These are phyloP conservation scores for Myzus persicae DNA, from an alignment of 1,140 invertebrate genomes.

Conservation along the genomic window DNA sequence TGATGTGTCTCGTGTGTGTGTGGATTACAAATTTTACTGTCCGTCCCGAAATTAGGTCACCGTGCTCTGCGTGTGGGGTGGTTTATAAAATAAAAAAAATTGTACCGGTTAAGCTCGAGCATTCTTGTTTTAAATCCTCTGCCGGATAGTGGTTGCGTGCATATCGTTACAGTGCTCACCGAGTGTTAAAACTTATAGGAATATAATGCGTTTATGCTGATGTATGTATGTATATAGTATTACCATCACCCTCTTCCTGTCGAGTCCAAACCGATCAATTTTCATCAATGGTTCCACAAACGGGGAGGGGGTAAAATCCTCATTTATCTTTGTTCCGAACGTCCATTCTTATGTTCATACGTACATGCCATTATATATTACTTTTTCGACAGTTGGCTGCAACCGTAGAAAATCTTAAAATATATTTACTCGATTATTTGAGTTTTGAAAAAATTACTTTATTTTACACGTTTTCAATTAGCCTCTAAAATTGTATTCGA, in stretches of 20 bases:
- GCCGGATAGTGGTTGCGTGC: neutral
- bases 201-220: neutral
- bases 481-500: neutral
- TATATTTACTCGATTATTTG: neutral
- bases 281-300: neutral
- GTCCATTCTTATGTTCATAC: neutral
- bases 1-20: neutral
- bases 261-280: slow-evolving; percentile 36
- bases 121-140: neutral
- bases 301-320: neutral
- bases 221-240: neutral
- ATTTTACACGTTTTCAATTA: neutral
- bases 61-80: neutral
- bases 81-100: neutral
- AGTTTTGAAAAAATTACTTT: neutral
- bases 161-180: neutral
- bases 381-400: neutral
- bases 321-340: slow-evolving; percentile 43
- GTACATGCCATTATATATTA: neutral
- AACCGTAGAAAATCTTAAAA: neutral
- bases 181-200: neutral
- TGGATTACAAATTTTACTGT: slow-evolving; percentile 14
- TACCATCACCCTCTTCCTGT: neutral
- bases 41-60: neutral
- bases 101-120: neutral